Evolutionary conservation across 2,797 vertebrate genomes (phyloP).

Genomic region (Enteromius paludinosus): DNA sequence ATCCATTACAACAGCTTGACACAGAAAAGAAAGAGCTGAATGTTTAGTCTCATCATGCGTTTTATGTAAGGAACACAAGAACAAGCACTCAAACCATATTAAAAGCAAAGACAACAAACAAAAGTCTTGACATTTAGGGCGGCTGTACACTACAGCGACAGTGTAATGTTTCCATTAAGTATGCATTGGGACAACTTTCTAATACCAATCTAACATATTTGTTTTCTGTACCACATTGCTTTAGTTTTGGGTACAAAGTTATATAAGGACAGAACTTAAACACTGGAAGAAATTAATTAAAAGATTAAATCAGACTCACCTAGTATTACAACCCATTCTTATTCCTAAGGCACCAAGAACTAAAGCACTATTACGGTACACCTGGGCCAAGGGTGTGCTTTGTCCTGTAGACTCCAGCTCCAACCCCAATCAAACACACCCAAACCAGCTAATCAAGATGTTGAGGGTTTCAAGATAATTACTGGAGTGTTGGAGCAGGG

Average conservation of each 20-base stretch:
- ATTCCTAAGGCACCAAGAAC: neutral
- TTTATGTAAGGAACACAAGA: slow-evolving; percentile 48
- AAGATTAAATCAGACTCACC: neutral
- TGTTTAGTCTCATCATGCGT: slow-evolving; percentile 63
- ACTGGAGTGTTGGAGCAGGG: neutral
- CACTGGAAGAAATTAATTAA: neutral
- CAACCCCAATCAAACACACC: neutral
- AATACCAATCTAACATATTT: neutral
- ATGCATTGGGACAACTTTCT: neutral
- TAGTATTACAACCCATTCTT: neutral
- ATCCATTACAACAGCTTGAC: slow-evolving; percentile 13
- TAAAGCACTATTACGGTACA: neutral
- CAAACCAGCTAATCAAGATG: neutral
- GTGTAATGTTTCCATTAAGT: neutral
- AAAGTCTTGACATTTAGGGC: neutral
- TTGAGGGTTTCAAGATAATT: neutral
- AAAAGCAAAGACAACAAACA: neutral
- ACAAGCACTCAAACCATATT: slow-evolving; percentile 18
- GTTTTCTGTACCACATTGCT: neutral
- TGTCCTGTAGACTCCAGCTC: neutral
- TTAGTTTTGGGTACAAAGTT: neutral
- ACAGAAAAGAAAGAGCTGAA: slow-evolving; percentile 47
- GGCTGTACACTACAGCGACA: neutral
- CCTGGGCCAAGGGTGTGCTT: neutral
- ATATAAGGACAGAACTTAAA: neutral